Conservation (phyloP, 2,888 invertebrate genomes). For the Cantharis nigra region DNA sequence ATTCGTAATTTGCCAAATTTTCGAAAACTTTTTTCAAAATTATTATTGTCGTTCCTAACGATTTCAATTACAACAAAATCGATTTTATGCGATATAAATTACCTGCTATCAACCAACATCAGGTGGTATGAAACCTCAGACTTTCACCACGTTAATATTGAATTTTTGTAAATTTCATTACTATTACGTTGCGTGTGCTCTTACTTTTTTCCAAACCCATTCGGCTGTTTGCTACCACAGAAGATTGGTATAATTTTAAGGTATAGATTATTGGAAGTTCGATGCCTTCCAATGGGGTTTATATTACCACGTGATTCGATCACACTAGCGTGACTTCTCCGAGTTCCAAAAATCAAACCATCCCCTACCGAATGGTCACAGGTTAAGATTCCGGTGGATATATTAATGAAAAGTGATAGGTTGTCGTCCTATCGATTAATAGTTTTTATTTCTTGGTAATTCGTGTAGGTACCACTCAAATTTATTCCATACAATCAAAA, state of each 20-base stretch:
- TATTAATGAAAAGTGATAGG: not conserved
- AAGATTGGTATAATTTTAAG: not conserved
- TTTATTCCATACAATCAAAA: not conserved
- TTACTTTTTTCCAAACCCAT: slow-evolving; percentile 6
- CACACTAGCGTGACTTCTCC: slow-evolving; percentile 1
- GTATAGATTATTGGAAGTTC: slow-evolving; percentile 26
- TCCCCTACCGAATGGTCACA: not conserved
- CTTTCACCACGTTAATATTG: not conserved
- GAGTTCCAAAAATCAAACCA: not conserved
- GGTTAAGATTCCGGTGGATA: not conserved
- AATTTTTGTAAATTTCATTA: not conserved
- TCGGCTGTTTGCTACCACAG: slow-evolving; percentile 19
- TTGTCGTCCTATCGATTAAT: not conserved
- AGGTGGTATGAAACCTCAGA: not conserved
- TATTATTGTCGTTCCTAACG: not conserved
- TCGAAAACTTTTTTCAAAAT: not conserved
- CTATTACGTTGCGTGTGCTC: slow-evolving; percentile 22
- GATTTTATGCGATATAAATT: not conserved
- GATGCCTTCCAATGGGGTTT: slow-evolving; percentile 27
- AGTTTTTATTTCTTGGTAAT: not conserved
- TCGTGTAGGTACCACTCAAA: not conserved
- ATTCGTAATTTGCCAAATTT: not conserved
- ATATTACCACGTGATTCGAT: slow-evolving; percentile 18
- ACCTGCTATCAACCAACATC: not conserved
- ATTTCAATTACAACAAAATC: not conserved